phyloP scores from a whole-genome alignment of 1,140 invertebrate genomes.

The Octopus sinensis region DNA sequence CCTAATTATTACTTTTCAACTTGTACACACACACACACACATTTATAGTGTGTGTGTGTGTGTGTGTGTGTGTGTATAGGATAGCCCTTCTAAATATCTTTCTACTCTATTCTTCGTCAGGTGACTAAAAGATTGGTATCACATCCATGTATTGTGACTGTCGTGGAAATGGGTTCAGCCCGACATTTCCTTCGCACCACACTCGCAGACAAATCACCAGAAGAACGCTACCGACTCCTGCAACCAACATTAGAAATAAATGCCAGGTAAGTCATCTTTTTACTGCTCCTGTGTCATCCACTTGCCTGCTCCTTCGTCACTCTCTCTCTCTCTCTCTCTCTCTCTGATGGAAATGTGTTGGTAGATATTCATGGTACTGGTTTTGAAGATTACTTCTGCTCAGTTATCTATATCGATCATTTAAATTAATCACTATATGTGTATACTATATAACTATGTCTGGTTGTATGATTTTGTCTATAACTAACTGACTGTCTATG shows the following conservation, averaged over 20 bases:
- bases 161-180: constrained; percentile 92
- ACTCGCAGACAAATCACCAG: constrained; percentile 77
- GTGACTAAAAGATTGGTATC: constrained; percentile 78
- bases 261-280: constrained; percentile 67
- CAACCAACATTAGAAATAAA: constrained; percentile 92
- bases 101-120: constrained; percentile 32
- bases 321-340: too few relatives aligned
- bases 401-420: too few relatives aligned
- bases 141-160: constrained; percentile 90
- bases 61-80: too few relatives aligned
- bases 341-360: neutral
- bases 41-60: too few relatives aligned
- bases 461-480: too few relatives aligned
- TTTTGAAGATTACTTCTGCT: neutral
- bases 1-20: neutral
- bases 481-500: too few relatives aligned
- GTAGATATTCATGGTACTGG: neutral
- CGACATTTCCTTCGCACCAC: constrained; percentile 90
- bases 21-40: neutral
- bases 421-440: too few relatives aligned
- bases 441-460: too few relatives aligned
- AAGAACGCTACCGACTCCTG: constrained; percentile 79
- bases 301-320: neutral
- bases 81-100: neutral
- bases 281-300: neutral